Evolutionary conservation across 2,113 vertebrate genomes (phyloP).

Genomic region (Synchiropus splendidus): DNA sequence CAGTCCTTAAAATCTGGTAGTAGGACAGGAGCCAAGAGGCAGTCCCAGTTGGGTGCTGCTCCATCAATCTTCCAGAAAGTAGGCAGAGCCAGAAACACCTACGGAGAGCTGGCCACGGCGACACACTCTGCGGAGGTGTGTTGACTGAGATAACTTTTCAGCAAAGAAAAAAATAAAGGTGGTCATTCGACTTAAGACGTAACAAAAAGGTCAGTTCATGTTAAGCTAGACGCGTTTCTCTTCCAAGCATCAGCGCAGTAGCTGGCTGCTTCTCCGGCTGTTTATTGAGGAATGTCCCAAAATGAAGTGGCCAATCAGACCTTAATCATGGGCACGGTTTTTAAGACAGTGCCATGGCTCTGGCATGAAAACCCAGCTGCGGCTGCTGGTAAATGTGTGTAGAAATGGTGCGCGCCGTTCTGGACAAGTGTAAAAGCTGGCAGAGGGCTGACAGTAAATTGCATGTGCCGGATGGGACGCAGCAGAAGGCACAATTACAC

Average conservation of each 20-base stretch:
- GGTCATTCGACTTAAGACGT: background rate
- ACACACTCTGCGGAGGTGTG: slow-evolving; percentile 9
- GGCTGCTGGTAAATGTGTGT: slow-evolving; percentile 53
- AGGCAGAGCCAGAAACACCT: slow-evolving; percentile 54
- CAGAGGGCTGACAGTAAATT: slow-evolving; percentile 64
- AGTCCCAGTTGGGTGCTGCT: slow-evolving; percentile 42
- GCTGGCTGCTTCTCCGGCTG: slow-evolving; percentile 17
- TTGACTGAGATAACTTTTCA: slow-evolving; percentile 9
- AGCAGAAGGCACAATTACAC: slow-evolving; percentile 74
- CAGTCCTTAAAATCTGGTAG: slow-evolving; percentile 54
- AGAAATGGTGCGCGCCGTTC: slow-evolving; percentile 64
- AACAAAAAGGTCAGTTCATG: slow-evolving; percentile 5
- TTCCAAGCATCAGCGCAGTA: slow-evolving; percentile 4
- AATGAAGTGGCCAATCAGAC: slow-evolving; percentile 57
- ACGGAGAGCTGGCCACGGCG: slow-evolving; percentile 40
- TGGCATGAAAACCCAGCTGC: slow-evolving; percentile 57
- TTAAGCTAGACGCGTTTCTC: slow-evolving; percentile 8
- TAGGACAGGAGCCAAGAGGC: slow-evolving; percentile 45
- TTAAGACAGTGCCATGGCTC: slow-evolving; percentile 53
- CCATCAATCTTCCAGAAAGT: slow-evolving; percentile 61
- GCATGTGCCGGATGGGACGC: slow-evolving; percentile 68
- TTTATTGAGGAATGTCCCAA: slow-evolving; percentile 32
- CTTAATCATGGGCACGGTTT: slow-evolving; percentile 59
- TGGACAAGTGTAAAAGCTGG: slow-evolving; percentile 65
- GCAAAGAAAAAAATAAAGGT: background rate